These are phyloP conservation scores for Oryzias woworae DNA, from an alignment of 2,113 vertebrate species.

Conservation along the genomic window DNA sequence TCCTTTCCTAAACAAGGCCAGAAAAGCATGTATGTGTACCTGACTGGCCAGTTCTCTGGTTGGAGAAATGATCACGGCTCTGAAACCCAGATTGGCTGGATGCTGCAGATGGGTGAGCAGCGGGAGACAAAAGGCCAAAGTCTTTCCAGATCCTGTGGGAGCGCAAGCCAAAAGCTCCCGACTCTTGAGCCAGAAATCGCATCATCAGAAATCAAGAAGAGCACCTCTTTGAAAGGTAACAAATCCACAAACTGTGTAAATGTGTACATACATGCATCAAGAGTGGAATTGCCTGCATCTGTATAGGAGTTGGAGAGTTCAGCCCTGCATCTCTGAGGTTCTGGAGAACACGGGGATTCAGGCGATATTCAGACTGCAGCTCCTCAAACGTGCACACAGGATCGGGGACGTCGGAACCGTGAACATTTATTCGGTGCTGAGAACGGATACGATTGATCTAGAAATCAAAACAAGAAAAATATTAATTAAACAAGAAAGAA, in stretches of 20 bases:
- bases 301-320: conserved; percentile 85
- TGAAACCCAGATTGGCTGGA: conserved; percentile 90
- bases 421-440: conserved; percentile 86
- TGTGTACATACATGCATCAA: conserved; percentile 88
- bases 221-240: accelerated
- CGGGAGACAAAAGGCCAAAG: conserved; percentile 92
- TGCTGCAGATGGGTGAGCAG: conserved; percentile 87
- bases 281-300: conserved; percentile 94
- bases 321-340: conserved; percentile 86
- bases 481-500: not conserved
- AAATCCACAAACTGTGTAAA: not conserved
- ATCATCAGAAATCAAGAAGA: not conserved
- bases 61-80: conserved; percentile 90
- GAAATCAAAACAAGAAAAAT: not conserved
- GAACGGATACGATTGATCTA: conserved; percentile 87
- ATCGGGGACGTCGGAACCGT: conserved; percentile 90
- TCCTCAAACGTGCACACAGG: conserved; percentile 88
- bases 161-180: conserved; percentile 94
- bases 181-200: conserved; percentile 63
- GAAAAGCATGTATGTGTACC: conserved; percentile 65
- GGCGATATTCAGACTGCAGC: conserved; percentile 85
- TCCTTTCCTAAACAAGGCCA: not conserved
- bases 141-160: conserved; percentile 96
- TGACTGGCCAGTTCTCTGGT: conserved; percentile 94
- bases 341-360: conserved; percentile 83